Conservation (phyloP, 2,797 vertebrate genomes). For the Ctenosaura bakeri region DNA sequence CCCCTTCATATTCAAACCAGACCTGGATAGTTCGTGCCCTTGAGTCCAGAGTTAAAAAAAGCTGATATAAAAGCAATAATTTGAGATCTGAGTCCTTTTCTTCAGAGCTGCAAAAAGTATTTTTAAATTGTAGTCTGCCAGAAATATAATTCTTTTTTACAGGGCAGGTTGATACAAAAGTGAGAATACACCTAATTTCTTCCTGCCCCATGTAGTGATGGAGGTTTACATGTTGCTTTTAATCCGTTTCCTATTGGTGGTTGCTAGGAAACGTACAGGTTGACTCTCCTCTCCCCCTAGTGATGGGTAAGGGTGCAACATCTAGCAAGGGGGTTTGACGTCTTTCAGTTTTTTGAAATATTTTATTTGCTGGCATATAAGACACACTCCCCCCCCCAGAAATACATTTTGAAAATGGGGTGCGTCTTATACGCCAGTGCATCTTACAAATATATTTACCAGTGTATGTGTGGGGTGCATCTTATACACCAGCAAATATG, state of each 20-base stretch:
- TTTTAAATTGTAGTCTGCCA: background rate
- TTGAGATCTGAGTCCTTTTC: no score
- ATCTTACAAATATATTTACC: no score
- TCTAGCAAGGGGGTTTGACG: background rate
- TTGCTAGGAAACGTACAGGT: background rate
- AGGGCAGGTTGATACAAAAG: background rate
- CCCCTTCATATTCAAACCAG: background rate
- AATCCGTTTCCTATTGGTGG: background rate
- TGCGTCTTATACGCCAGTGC: no score
- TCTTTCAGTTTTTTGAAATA: background rate
- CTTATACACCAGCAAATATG: no score
- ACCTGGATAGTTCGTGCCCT: background rate
- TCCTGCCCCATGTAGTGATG: background rate
- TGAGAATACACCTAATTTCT: no score
- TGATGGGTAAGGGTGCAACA: no score
- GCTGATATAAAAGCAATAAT: background rate
- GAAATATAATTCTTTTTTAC: background rate
- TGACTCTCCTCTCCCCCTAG: background rate
- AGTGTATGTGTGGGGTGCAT: no score
- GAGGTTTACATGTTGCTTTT: background rate
- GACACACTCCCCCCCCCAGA: no score
- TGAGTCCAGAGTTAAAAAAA: background rate
- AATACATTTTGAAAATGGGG: no score
- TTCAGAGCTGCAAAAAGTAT: background rate
- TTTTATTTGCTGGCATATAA: no score